These are phyloP conservation scores for Tinamus major DNA, from an alignment of 2,797 vertebrate species.

Conservation along the genomic window DNA sequence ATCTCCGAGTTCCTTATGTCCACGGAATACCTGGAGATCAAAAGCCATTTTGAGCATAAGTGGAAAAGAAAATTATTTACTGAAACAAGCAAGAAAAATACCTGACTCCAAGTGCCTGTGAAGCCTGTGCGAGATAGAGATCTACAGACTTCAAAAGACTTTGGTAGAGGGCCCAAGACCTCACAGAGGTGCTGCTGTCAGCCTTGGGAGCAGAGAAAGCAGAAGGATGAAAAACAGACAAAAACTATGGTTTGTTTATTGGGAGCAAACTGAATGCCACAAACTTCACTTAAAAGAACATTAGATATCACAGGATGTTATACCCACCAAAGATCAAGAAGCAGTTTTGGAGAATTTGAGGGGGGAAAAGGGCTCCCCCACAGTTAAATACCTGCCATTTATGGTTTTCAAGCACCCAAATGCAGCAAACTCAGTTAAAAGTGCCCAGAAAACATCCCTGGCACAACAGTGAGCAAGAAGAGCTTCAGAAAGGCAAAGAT, in stretches of 20 bases:
- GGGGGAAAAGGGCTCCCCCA: not conserved
- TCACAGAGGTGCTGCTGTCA: not conserved
- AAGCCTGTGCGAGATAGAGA: not conserved
- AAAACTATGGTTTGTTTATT: not conserved
- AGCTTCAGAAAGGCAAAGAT: not conserved
- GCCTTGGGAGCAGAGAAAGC: not conserved
- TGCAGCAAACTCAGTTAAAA: not conserved
- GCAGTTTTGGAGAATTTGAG: not conserved
- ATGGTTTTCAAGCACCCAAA: not conserved
- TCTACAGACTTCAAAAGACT: not conserved
- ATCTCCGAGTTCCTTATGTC: not conserved
- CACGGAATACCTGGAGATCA: not conserved
- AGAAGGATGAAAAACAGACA: not conserved
- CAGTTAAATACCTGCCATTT: not conserved
- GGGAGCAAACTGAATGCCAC: not conserved
- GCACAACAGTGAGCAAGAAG: not conserved
- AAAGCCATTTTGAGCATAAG: not conserved
- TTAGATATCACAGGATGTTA: not conserved
- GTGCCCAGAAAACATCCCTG: not conserved
- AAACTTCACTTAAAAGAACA: not conserved
- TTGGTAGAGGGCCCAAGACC: not conserved
- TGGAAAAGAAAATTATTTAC: rapidly evolving
- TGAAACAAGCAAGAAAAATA: not conserved
- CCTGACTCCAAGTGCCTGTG: not conserved
- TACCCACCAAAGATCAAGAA: not conserved